These are phyloP conservation scores for Drusus annulatus DNA, from an alignment of 1,140 invertebrate species.

Conservation along the genomic window DNA sequence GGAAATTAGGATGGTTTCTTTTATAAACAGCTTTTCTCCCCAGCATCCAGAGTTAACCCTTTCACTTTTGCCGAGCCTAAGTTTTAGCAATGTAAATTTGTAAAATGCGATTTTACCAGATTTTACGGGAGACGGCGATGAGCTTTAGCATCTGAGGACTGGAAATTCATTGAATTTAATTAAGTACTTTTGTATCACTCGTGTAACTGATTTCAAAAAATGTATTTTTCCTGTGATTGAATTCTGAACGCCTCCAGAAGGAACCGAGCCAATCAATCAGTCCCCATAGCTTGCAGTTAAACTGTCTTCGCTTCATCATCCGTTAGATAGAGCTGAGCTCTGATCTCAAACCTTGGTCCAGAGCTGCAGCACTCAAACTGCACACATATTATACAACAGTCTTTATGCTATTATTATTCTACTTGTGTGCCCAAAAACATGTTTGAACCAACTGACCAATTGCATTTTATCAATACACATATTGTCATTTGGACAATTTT, in stretches of 20 bases:
- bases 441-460: too few relatives aligned
- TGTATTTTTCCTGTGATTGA: slow-evolving; percentile 41
- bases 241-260: slow-evolving; percentile 28
- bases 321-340: too few relatives aligned
- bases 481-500: too few relatives aligned
- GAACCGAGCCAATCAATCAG: not conserved
- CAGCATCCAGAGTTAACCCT: too few relatives aligned
- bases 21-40: not conserved
- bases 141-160: slow-evolving; percentile 30
- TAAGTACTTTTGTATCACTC: slow-evolving; percentile 36
- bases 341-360: too few relatives aligned
- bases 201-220: slow-evolving; percentile 31
- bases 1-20: not conserved
- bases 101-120: not conserved
- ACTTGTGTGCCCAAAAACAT: too few relatives aligned
- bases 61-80: slow-evolving; percentile 3
- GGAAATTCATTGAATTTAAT: slow-evolving; percentile 33
- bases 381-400: too few relatives aligned
- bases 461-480: too few relatives aligned
- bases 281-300: not conserved
- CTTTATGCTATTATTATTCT: too few relatives aligned
- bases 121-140: slow-evolving; percentile 1
- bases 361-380: too few relatives aligned
- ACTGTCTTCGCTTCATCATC: too few relatives aligned
- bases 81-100: slow-evolving; percentile 4